Evolutionary conservation across 2,888 invertebrate species (phyloP).

Genomic region (Temnothorax unifasciatus): DNA sequence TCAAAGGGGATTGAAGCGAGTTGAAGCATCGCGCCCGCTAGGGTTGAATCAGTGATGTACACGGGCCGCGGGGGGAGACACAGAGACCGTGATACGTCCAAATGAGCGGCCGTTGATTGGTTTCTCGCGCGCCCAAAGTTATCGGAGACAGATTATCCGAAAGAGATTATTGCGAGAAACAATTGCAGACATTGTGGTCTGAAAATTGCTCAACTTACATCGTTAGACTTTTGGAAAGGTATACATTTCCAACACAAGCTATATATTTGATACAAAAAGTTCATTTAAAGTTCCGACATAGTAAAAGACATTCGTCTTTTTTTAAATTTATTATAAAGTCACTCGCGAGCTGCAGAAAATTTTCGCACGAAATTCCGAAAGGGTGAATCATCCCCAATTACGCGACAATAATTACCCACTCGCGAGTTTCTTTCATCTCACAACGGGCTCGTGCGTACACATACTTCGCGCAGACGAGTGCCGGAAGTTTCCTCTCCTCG

Average conservation of each 20-base stretch:
- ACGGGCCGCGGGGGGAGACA: neutral
- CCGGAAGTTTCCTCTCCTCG: slow-evolving; percentile 33
- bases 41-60: slow-evolving; percentile 32
- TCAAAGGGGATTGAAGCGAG: slow-evolving; percentile 18
- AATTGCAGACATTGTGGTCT: neutral
- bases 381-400: neutral
- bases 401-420: neutral
- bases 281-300: neutral
- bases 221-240: neutral
- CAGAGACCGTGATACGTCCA: slow-evolving; percentile 4
- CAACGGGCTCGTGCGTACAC: neutral
- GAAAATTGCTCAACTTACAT: neutral
- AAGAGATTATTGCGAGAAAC: neutral
- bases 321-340: neutral
- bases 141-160: slow-evolving; percentile 6
- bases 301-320: neutral
- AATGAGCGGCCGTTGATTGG: slow-evolving; percentile 1
- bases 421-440: slow-evolving; percentile 28
- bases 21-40: neutral
- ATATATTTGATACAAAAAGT: neutral
- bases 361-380: slow-evolving; percentile 7
- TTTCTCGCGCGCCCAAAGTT: neutral
- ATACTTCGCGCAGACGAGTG: neutral
- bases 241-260: neutral
- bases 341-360: neutral